Conservation (phyloP, 2,888 invertebrate genomes). For the Lasioglossum oenotherae region DNA sequence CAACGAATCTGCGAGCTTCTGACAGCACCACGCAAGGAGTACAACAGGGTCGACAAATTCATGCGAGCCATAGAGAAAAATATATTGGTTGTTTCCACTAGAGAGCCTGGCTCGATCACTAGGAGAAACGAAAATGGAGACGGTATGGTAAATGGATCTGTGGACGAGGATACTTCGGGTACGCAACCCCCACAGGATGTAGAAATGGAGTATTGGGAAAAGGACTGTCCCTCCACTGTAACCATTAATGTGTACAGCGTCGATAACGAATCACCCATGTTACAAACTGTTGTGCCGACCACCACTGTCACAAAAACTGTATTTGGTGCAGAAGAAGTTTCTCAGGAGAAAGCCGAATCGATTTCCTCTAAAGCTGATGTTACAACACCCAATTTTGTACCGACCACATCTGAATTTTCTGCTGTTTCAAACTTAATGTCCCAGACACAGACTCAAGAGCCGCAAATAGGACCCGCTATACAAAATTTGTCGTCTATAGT, state of each 20-base stretch:
- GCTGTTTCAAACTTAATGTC: slow-evolving; percentile 62
- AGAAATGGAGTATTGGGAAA: slow-evolving; percentile 83
- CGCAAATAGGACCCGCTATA: slow-evolving; percentile 42
- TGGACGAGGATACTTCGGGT: slow-evolving; percentile 76
- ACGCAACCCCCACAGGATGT: slow-evolving; percentile 75
- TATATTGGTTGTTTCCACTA: slow-evolving; percentile 91
- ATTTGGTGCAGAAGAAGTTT: slow-evolving; percentile 58
- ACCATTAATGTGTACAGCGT: slow-evolving; percentile 69
- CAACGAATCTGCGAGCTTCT: slow-evolving; percentile 98
- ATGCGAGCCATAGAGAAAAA: slow-evolving; percentile 99
- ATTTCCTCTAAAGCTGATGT: slow-evolving; percentile 86
- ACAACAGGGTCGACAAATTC: slow-evolving; percentile 97
- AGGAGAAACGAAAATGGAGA: slow-evolving; percentile 82
- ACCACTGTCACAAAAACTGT: slow-evolving; percentile 69
- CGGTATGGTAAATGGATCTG: slow-evolving; percentile 82
- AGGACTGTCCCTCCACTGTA: slow-evolving; percentile 77
- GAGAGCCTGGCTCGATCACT: slow-evolving; percentile 84
- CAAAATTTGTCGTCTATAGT: slow-evolving; percentile 64
- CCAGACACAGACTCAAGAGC: slow-evolving; percentile 62
- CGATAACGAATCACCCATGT: slow-evolving; percentile 71
- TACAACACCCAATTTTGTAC: slow-evolving; percentile 76
- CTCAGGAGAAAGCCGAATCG: slow-evolving; percentile 84
- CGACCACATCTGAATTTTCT: slow-evolving; percentile 72
- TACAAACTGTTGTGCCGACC: slow-evolving; percentile 68
- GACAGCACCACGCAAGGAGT: slow-evolving; percentile 96